These are phyloP conservation scores for Abramis brama DNA, from an alignment of 2,113 vertebrate species.

Conservation along the genomic window DNA sequence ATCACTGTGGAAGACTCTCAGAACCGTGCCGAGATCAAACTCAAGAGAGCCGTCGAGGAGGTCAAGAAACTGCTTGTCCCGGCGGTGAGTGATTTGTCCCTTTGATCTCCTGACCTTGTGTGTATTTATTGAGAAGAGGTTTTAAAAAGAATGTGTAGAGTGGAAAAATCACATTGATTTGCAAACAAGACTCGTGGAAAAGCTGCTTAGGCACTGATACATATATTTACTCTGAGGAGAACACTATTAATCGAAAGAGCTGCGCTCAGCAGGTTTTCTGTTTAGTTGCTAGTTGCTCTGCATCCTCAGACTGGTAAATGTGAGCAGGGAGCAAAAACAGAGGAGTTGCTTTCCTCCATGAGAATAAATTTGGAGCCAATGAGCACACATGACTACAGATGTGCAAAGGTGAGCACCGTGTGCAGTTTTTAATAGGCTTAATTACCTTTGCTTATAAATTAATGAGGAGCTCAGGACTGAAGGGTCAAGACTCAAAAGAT, in stretches of 20 bases:
- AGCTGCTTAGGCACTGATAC: slow-evolving; percentile 44
- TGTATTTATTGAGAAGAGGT: slow-evolving; percentile 29
- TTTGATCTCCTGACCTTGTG: slow-evolving; percentile 1
- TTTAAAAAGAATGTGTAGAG: slow-evolving; percentile 8
- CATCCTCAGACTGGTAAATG: slow-evolving; percentile 16
- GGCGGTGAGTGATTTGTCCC: slow-evolving; percentile 80
- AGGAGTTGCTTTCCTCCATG: slow-evolving; percentile 10
- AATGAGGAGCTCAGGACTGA: slow-evolving; percentile 49
- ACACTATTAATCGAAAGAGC: slow-evolving; percentile 36
- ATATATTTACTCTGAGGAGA: slow-evolving; percentile 47
- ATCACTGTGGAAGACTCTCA: slow-evolving; percentile 92
- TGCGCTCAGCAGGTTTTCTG: slow-evolving; percentile 39
- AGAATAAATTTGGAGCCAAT: background rate
- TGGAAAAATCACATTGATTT: slow-evolving; percentile 42
- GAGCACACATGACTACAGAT: slow-evolving; percentile 4
- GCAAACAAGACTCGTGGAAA: slow-evolving; percentile 42
- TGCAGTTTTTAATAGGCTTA: slow-evolving; percentile 57
- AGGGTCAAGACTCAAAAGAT: slow-evolving; percentile 25
- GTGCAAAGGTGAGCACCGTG: slow-evolving; percentile 53
- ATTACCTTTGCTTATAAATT: slow-evolving; percentile 62
- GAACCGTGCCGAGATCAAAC: slow-evolving; percentile 89
- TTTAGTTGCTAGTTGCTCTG: slow-evolving; percentile 19
- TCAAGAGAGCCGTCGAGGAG: slow-evolving; percentile 88
- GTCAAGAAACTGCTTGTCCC: slow-evolving; percentile 88
- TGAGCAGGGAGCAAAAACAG: background rate